Conservation (phyloP, 1,140 invertebrate species). For the Luehdorfia chinensis region DNA sequence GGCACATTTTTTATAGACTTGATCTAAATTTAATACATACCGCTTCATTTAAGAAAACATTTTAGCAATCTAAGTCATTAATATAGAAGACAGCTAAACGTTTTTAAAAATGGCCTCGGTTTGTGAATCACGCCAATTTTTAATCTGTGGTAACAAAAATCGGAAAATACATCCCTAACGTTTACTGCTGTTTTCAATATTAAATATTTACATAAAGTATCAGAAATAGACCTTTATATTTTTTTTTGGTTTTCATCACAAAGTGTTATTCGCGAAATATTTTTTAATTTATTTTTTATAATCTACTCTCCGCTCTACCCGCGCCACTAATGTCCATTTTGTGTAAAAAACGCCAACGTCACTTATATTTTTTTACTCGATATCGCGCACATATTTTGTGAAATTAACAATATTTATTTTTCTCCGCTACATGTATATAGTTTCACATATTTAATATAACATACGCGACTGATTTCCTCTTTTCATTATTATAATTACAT, state of each 20-base stretch:
- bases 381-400: no score
- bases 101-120: constrained; percentile 5
- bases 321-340: constrained; percentile 3
- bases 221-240: constrained; percentile 34
- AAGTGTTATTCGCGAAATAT: constrained; percentile 62
- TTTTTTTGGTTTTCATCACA: constrained; percentile 72
- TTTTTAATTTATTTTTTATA: constrained; percentile 33
- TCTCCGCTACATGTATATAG: no score
- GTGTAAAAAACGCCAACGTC: no score
- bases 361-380: no score
- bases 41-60: constrained; percentile 14
- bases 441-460: no score
- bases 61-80: constrained; percentile 5
- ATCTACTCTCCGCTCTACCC: constrained; percentile 47
- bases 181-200: constrained; percentile 20
- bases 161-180: background rate
- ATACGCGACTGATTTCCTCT: no score
- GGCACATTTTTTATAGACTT: constrained; percentile 70
- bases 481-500: no score
- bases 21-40: constrained; percentile 35
- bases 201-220: constrained; percentile 60
- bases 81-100: constrained; percentile 1
- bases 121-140: background rate
- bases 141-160: constrained; percentile 6
- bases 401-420: no score